These are phyloP conservation scores for Myiagra hebetior DNA, from an alignment of 2,113 vertebrate species.

Conservation along the genomic window DNA sequence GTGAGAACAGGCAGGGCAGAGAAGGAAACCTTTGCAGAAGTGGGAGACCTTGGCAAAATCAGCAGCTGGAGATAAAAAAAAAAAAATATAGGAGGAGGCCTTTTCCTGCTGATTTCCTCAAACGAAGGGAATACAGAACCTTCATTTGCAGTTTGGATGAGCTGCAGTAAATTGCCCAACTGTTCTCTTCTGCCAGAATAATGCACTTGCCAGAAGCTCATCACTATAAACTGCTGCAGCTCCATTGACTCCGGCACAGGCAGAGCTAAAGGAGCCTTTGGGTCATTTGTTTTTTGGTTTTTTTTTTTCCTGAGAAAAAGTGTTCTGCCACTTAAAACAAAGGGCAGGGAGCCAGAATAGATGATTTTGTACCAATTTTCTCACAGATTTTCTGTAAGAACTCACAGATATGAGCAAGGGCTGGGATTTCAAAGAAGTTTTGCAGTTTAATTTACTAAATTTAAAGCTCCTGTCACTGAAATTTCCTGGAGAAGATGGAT, in stretches of 20 bases:
- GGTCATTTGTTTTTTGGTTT: background rate
- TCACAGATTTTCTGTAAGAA: background rate
- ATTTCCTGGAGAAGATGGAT: background rate
- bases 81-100: background rate
- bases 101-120: background rate
- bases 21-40: background rate
- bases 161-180: constrained; percentile 16
- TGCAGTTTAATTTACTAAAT: background rate
- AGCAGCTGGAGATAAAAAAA: background rate
- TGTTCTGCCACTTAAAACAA: background rate
- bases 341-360: background rate
- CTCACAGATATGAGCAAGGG: background rate
- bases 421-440: background rate
- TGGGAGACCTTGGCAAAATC: background rate
- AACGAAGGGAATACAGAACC: background rate
- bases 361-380: background rate
- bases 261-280: background rate
- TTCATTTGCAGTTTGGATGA: constrained; percentile 26
- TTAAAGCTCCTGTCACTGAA: background rate
- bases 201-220: constrained; percentile 27
- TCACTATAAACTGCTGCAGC: background rate
- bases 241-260: background rate
- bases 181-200: constrained; percentile 24
- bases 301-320: background rate
- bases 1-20: background rate